Evolutionary conservation across 2,113 vertebrate species (phyloP).

Genomic region (Alectura lathami): DNA sequence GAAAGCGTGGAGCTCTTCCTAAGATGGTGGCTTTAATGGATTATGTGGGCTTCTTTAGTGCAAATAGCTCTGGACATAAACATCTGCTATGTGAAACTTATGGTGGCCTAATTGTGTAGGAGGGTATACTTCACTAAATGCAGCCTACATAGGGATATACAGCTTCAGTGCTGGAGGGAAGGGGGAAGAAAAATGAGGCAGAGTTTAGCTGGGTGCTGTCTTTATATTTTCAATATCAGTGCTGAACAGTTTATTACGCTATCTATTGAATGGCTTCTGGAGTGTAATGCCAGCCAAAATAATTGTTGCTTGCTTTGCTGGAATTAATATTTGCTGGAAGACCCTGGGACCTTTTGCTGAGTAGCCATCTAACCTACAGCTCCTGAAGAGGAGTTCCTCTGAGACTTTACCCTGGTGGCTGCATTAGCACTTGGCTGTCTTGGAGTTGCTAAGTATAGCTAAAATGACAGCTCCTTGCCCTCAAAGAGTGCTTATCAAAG

Average conservation of each 20-base stretch:
- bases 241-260: neutral
- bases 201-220: neutral
- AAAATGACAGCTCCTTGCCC: neutral
- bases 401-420: neutral
- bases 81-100: neutral
- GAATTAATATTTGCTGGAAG: neutral
- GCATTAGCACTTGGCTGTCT: neutral
- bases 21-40: neutral
- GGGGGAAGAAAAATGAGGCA: neutral
- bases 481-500: neutral
- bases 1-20: neutral
- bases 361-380: neutral
- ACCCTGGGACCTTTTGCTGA: neutral
- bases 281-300: neutral
- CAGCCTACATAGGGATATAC: neutral
- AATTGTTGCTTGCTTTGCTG: neutral
- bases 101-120: neutral
- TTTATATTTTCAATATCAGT: neutral
- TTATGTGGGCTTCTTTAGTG: neutral
- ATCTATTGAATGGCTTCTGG: neutral
- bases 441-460: neutral
- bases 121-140: conserved; percentile 40
- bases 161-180: neutral
- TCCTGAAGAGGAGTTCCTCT: neutral
- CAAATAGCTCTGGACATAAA: neutral